Evolutionary conservation across 2,113 vertebrate species (phyloP), one percentile per base, ranked within the genome.

Genomic region (Etia nguti): DNA sequence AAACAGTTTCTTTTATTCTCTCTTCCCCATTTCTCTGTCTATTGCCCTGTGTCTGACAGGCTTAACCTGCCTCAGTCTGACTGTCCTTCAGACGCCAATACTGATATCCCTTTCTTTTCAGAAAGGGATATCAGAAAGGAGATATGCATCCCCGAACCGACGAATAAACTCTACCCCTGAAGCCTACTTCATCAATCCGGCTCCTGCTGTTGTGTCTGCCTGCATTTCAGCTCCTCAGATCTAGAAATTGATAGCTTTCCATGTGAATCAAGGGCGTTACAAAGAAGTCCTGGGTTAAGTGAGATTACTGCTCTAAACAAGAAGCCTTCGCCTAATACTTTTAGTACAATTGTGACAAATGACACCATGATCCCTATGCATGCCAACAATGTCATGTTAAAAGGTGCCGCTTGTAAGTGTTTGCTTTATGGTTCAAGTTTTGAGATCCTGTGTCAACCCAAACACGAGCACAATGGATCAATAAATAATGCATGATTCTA

Each of bases 11-110:
- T 91, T 92, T 85, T 79, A 81, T 92, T 88, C 52, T 29, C 82
- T 86, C 68, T 92, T 92, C 91, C 89, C 70, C 82, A 88, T 90
- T 93, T 88, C 86, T 91, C 80, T 11, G 62, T 89, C 83, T 80
- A 29, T 88, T 29, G 34, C 34, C 20, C 60, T 50, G 43, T 55
- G 81, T 79, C 85, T 83, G 55, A 88, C 38, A 48, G 43, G 57
- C 56, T 84, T 24, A 31, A 87, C 82, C 77, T 75, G 81, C n/a
- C 24, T 83, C 79, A 20, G 73, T 90, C 88, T 90, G 83, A 48
- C 62, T 62, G 68, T 79, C 62, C 43, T 88, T 77, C 80, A 82
- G 75, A 84, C 10, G 8, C 59, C 80, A 81, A 75, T 46, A 20
- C 59, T 8, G 48, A n/a, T n/a, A n/a, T n/a, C n/a, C n/a, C n/a